These are phyloP conservation scores for Leptinotarsa haldemani DNA, from an alignment of 2,888 invertebrate genomes.

Conservation along the genomic window DNA sequence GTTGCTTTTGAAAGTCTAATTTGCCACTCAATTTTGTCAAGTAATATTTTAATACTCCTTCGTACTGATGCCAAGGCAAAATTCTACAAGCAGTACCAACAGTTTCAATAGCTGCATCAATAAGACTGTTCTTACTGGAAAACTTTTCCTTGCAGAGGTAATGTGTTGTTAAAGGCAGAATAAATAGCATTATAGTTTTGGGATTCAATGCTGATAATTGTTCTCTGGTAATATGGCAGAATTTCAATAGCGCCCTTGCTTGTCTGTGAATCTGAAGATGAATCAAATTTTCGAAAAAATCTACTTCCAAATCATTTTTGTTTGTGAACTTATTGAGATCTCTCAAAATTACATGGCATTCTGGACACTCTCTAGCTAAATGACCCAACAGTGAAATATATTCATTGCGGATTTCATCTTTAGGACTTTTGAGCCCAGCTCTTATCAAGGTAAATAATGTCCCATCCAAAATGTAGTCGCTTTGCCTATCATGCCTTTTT, in stretches of 20 bases:
- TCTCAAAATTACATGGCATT: constrained; percentile 76
- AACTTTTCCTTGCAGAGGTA: constrained; percentile 85
- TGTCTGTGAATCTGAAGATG: constrained; percentile 90
- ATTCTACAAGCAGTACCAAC: constrained; percentile 80
- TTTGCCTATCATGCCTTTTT: constrained; percentile 69
- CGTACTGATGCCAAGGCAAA: constrained; percentile 92
- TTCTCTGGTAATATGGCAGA: constrained; percentile 75
- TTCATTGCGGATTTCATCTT: constrained; percentile 81
- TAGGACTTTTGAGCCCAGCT: constrained; percentile 76
- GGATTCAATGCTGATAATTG: constrained; percentile 72
- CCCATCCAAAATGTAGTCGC: constrained; percentile 77
- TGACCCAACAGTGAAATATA: constrained; percentile 83
- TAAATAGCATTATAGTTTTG: constrained; percentile 83
- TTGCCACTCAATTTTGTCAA: constrained; percentile 79
- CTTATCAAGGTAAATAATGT: constrained; percentile 80
- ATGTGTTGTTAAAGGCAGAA: constrained; percentile 84
- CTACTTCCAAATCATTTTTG: constrained; percentile 83
- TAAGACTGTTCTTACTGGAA: constrained; percentile 79
- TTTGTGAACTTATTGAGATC: constrained; percentile 78
- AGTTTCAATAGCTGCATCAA: constrained; percentile 87
- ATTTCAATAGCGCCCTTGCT: constrained; percentile 83
- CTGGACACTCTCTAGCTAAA: constrained; percentile 78
- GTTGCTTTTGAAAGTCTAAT: constrained; percentile 83
- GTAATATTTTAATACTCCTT: constrained; percentile 83
- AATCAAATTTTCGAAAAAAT: constrained; percentile 94